Percentiles rank a stretch among this genome's conserved stretches.
These are phyloP conservation scores for Epistrophe grossulariae DNA, from an alignment of 2,888 invertebrate genomes.

Conservation along the genomic window DNA sequence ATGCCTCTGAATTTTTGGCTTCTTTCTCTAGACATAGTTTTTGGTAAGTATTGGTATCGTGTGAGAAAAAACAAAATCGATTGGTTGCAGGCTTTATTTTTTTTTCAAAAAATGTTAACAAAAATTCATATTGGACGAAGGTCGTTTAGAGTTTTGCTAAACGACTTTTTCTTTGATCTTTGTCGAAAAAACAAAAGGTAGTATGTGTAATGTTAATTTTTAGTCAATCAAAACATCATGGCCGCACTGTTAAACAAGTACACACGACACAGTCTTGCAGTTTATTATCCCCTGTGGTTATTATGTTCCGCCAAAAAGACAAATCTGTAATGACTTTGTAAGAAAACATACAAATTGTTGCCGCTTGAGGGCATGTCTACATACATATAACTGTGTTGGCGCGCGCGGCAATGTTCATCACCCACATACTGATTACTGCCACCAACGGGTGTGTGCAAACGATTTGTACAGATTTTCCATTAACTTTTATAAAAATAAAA, in stretches of 20 bases:
- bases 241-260: no score
- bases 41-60: neutral
- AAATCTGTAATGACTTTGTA: conserved; percentile 35
- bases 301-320: neutral
- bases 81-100: no score
- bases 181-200: no score
- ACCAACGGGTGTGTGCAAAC: conserved; percentile 35
- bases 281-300: neutral
- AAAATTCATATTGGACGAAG: no score
- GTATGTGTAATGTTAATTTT: no score
- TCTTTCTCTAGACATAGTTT: neutral
- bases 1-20: neutral
- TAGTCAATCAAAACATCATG: no score
- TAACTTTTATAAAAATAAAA: conserved; percentile 62
- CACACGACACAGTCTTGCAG: neutral
- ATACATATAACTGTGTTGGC: neutral
- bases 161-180: no score
- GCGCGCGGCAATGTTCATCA: neutral
- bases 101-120: no score
- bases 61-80: neutral
- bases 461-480: conserved; percentile 73
- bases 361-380: conserved; percentile 42
- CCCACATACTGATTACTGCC: neutral
- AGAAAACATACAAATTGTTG: conserved; percentile 57
- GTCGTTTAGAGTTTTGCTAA: no score